phyloP scores from a whole-genome alignment of 2,797 vertebrate species.

The Kryptolebias ocellatus region DNA sequence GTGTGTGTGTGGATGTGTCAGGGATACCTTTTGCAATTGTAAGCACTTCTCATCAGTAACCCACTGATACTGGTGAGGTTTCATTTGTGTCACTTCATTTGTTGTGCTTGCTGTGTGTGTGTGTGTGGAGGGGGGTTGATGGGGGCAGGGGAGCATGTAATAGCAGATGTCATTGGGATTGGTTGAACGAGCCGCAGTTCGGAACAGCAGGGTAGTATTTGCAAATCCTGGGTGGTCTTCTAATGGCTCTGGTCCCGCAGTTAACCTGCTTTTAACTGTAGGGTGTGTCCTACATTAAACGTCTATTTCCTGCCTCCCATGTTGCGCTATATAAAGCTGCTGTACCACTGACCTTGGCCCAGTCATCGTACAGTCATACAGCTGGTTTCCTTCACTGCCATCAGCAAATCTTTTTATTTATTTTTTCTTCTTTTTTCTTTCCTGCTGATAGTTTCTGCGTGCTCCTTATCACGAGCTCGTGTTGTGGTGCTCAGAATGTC shows the following conservation, averaged over 20 bases:
- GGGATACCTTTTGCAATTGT: slow-evolving; percentile 77
- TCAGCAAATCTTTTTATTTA: slow-evolving; percentile 42
- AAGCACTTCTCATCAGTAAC: slow-evolving; percentile 76
- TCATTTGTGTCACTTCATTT: slow-evolving; percentile 80
- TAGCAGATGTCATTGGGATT: slow-evolving; percentile 77
- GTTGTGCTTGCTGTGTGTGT: slow-evolving; percentile 59
- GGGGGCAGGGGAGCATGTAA: slow-evolving; percentile 72
- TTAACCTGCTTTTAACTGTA: slow-evolving; percentile 84
- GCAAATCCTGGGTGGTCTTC: slow-evolving; percentile 82
- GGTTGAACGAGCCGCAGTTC: slow-evolving; percentile 73
- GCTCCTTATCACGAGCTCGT: slow-evolving; percentile 33
- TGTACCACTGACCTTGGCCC: slow-evolving; percentile 83
- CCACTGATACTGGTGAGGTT: slow-evolving; percentile 73
- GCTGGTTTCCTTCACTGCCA: slow-evolving; percentile 69
- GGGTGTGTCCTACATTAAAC: slow-evolving; percentile 84
- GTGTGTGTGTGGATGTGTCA: slow-evolving; percentile 68
- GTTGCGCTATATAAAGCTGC: slow-evolving; percentile 80
- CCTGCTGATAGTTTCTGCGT: slow-evolving; percentile 6
- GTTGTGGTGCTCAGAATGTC: slow-evolving; percentile 6
- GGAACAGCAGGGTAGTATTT: slow-evolving; percentile 77
- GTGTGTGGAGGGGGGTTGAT: slow-evolving; percentile 48
- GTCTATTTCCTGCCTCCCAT: slow-evolving; percentile 84
- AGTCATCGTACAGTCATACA: slow-evolving; percentile 79
- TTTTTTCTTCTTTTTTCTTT: slow-evolving; percentile 23
- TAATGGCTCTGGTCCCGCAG: slow-evolving; percentile 81